phyloP scores from a whole-genome alignment of 1,140 invertebrate species.

The Pogonognathellus flavescens region DNA sequence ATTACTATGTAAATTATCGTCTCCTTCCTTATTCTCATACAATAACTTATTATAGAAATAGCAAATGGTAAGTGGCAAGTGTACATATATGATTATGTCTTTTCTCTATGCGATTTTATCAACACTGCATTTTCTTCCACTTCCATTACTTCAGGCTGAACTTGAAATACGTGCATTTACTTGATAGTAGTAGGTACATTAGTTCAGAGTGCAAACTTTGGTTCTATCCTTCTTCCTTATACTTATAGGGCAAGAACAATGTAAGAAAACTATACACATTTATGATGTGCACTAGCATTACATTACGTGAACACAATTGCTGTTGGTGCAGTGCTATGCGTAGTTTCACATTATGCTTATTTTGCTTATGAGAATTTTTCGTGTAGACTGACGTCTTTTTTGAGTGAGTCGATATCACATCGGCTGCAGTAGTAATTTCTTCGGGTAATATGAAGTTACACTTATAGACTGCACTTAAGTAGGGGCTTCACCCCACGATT shows the following conservation, averaged over 20 bases:
- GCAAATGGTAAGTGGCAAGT: background rate
- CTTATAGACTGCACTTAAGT: background rate
- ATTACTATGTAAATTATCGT: conserved; percentile 25
- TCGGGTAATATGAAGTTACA: conserved; percentile 19
- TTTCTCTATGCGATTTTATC: background rate
- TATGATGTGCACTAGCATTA: background rate
- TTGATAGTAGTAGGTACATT: no score
- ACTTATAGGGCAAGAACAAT: no score
- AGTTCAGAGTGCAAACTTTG: background rate
- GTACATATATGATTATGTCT: background rate
- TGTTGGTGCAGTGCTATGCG: no score
- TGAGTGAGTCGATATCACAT: no score
- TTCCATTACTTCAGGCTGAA: background rate
- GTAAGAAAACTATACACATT: background rate
- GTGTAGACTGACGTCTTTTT: no score
- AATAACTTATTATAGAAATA: background rate
- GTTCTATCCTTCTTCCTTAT: no score
- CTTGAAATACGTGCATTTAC: no score
- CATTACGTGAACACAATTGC: background rate
- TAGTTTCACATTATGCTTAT: no score
- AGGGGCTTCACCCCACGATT: background rate
- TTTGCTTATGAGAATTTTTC: no score
- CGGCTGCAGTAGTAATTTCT: background rate
- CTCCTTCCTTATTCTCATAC: background rate
- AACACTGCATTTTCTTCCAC: background rate